These are phyloP conservation scores for Eupristina koningsbergeri DNA, from an alignment of 1,140 invertebrate species.

Conservation along the genomic window DNA sequence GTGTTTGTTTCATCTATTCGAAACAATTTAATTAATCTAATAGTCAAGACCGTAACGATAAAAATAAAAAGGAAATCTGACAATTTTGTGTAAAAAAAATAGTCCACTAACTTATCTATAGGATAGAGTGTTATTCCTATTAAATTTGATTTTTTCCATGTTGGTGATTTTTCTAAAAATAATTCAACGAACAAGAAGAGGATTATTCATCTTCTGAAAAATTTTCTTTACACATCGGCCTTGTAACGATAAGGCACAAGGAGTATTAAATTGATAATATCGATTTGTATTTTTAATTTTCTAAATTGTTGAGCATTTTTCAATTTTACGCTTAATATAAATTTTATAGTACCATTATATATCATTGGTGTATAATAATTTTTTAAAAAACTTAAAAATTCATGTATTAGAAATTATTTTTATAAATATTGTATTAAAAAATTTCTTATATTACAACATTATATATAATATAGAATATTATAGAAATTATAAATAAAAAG, in stretches of 20 bases:
- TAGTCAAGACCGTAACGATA: not conserved
- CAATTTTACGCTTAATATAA: not conserved
- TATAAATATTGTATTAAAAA: no score
- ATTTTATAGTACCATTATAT: no score
- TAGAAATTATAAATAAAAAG: no score
- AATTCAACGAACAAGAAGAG: conserved; percentile 1
- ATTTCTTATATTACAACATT: no score
- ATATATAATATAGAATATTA: no score
- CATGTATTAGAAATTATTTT: no score
- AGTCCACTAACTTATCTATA: not conserved
- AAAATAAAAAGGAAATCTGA: not conserved
- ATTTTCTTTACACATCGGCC: not conserved
- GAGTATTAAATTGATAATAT: not conserved
- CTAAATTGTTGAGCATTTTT: not conserved
- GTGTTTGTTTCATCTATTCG: not conserved
- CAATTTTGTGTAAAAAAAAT: not conserved
- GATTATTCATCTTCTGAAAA: not conserved
- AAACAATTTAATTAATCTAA: not conserved
- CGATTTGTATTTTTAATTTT: not conserved
- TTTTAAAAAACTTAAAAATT: no score
- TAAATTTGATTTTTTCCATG: not conserved
- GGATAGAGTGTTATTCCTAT: no score
- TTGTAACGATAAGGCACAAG: not conserved
- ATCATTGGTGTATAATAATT: no score
- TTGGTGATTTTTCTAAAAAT: not conserved